A percentile compares a stretch with the other conserved stretches of the same genome.
These are phyloP conservation scores for Parthenolecanium corni DNA, from an alignment of 2,888 invertebrate genomes.

Conservation along the genomic window DNA sequence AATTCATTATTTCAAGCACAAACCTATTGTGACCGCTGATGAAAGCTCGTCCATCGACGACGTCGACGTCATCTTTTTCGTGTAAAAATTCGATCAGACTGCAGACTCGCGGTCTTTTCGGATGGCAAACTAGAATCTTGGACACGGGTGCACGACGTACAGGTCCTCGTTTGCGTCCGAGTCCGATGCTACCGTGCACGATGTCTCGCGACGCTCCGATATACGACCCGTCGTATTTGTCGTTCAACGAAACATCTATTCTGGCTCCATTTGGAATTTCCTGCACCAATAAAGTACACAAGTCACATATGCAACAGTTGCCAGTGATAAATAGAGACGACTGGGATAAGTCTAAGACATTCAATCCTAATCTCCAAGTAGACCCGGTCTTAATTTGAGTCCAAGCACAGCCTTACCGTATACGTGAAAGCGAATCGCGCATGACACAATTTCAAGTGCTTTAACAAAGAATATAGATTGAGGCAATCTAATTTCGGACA, in stretches of 20 bases:
- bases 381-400: too few relatives aligned
- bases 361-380: too few relatives aligned
- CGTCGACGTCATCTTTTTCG: conserved; percentile 72
- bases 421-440: conserved; percentile 87
- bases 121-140: conserved; percentile 64
- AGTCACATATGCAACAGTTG: neutral
- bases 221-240: conserved; percentile 88
- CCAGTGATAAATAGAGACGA: neutral
- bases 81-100: conserved; percentile 72
- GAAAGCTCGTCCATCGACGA: conserved; percentile 70
- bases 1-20: too few relatives aligned
- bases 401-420: conserved; percentile 67
- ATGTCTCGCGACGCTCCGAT: conserved; percentile 86
- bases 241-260: conserved; percentile 90
- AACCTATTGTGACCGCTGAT: conserved; percentile 79
- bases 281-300: conserved; percentile 38
- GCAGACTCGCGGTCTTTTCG: conserved; percentile 49
- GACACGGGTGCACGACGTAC: conserved; percentile 64
- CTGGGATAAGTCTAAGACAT: neutral
- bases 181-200: conserved; percentile 41
- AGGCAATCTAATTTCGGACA: conserved; percentile 75
- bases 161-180: conserved; percentile 42
- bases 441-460: conserved; percentile 87
- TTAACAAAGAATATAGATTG: conserved; percentile 74
- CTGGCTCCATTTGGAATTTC: conserved; percentile 68